Conservation (phyloP, 2,113 vertebrate genomes). For the Rhinopomastus cyanomelas region DNA sequence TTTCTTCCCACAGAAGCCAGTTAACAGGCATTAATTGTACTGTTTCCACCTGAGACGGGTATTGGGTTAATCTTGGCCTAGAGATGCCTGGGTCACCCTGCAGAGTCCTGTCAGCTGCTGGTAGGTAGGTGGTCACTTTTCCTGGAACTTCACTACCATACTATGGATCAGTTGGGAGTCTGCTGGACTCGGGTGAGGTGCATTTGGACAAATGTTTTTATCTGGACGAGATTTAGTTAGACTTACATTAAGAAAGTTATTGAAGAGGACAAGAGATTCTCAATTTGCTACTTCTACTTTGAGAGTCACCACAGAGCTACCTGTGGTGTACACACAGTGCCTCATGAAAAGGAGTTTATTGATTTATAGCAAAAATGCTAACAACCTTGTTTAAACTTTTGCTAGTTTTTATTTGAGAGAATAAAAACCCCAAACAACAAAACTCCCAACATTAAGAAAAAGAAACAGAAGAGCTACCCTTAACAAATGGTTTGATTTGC, state of each 20-base stretch:
- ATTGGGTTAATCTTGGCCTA: background rate
- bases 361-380: constrained; percentile 54
- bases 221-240: background rate
- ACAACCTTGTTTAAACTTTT: constrained; percentile 55
- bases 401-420: constrained; percentile 67
- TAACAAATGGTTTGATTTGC: constrained; percentile 44
- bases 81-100: background rate
- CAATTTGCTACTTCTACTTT: background rate
- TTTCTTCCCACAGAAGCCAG: background rate
- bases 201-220: background rate
- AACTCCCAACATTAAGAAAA: constrained; percentile 66
- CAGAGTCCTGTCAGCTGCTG: background rate
- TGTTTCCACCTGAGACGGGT: background rate
- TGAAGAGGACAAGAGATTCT: background rate
- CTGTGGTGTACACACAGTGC: background rate
- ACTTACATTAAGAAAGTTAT: background rate
- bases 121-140: background rate
- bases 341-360: background rate
- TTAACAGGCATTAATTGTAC: background rate
- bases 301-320: background rate
- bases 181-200: background rate
- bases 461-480: constrained; percentile 50
- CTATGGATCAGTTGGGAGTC: fast-evolving
- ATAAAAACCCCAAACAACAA: constrained; percentile 70
- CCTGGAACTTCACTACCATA: background rate